Percentiles rank a stretch among this genome's conserved stretches.
Evolutionary conservation across 2,113 vertebrate genomes (phyloP).

Genomic region (Butorides virescens): DNA sequence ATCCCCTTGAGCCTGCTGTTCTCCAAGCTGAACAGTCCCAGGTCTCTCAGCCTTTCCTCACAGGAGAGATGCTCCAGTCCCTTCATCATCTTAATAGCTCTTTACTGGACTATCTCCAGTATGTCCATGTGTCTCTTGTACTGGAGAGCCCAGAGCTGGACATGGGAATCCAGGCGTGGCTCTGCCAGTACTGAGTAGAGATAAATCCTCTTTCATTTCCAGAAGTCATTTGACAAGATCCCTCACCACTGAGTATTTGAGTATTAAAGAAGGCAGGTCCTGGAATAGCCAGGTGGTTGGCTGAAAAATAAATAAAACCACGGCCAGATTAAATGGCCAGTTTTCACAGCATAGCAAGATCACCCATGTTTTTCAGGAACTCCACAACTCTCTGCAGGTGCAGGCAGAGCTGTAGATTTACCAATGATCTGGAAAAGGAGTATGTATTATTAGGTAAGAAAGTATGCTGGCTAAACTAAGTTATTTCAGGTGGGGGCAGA

Average conservation of each 20-base stretch:
- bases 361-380: neutral
- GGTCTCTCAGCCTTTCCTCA: neutral
- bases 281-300: neutral
- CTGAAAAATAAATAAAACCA: neutral
- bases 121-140: neutral
- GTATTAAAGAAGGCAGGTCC: neutral
- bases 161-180: fast-evolving
- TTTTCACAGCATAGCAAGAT: neutral
- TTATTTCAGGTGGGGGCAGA: neutral
- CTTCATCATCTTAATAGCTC: neutral
- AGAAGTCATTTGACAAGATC: neutral
- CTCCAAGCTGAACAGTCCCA: neutral
- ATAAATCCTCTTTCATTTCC: neutral
- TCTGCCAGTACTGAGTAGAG: neutral
- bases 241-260: neutral
- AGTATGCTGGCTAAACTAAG: neutral
- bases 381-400: neutral
- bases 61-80: neutral
- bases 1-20: neutral
- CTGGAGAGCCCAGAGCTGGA: neutral
- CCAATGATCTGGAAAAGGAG: neutral
- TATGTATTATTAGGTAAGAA: neutral
- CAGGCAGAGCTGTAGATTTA: neutral
- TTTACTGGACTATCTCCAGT: neutral
- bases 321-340: neutral